phyloP scores from a whole-genome alignment of 2,888 invertebrate genomes.

The Sepioteuthis lessoniana region DNA sequence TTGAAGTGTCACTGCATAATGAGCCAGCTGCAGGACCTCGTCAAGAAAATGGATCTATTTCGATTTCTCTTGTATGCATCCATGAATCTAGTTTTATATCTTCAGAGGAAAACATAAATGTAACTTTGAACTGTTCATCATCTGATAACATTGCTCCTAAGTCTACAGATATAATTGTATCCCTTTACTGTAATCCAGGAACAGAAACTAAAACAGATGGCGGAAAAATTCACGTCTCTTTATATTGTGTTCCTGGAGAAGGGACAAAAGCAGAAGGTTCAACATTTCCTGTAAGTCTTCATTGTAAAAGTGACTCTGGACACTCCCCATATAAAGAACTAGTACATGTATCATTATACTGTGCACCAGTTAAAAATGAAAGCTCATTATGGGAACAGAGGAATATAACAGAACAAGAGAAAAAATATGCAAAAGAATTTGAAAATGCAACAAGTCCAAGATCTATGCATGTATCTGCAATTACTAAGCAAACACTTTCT shows the following conservation, averaged over 20 bases:
- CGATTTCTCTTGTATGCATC: slow-evolving; percentile 40
- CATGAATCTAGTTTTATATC: slow-evolving; percentile 39
- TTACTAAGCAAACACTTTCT: not conserved
- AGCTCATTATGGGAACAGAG: not conserved
- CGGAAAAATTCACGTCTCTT: not conserved
- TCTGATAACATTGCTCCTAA: slow-evolving; percentile 39
- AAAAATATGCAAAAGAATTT: not conserved
- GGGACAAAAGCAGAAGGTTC: slow-evolving; percentile 20
- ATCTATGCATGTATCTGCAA: not conserved
- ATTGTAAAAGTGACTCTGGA: slow-evolving; percentile 36
- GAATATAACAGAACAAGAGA: not conserved
- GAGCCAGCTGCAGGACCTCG: not conserved
- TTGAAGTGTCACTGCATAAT: slow-evolving; percentile 35
- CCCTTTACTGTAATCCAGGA: not conserved
- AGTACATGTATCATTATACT: slow-evolving; percentile 38
- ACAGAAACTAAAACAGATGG: not conserved
- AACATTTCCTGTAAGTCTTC: slow-evolving; percentile 34
- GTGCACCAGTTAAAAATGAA: slow-evolving; percentile 34
- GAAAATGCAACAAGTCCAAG: not conserved
- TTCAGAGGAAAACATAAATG: not conserved
- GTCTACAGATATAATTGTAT: slow-evolving; percentile 38
- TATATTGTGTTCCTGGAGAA: slow-evolving; percentile 37
- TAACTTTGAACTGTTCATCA: slow-evolving; percentile 40
- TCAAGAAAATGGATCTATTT: slow-evolving; percentile 2
- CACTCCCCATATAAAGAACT: slow-evolving; percentile 15